Percentiles rank a stretch among this genome's conserved stretches.
phyloP scores from a whole-genome alignment of 2,797 vertebrate genomes.

The Silurus lanzhouensis region DNA sequence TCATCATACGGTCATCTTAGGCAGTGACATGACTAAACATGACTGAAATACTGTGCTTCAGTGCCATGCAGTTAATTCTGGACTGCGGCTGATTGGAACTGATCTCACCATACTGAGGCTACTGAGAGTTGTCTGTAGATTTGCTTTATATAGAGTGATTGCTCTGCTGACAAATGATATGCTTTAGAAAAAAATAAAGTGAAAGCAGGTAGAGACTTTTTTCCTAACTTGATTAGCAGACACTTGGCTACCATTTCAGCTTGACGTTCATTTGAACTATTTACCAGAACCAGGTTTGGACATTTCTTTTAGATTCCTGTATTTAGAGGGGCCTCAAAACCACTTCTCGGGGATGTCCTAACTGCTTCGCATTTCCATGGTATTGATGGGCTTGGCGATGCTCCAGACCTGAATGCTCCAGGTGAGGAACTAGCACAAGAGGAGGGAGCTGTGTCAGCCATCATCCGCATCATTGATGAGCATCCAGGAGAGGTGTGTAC shows the following conservation, averaged over 20 bases:
- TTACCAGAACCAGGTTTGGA: not conserved
- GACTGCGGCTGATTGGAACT: too few species aligned
- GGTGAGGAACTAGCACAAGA: slow-evolving; percentile 68
- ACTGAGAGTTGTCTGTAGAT: not conserved
- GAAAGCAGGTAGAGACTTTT: not conserved
- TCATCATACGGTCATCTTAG: too few species aligned
- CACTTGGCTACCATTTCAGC: not conserved
- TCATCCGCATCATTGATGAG: slow-evolving; percentile 74
- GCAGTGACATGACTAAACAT: too few species aligned
- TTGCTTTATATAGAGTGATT: not conserved
- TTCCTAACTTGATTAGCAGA: not conserved
- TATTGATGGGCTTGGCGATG: slow-evolving; percentile 75
- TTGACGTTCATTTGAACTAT: not conserved
- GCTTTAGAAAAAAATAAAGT: not conserved
- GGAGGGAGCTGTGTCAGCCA: slow-evolving; percentile 71
- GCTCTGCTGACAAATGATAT: not conserved
- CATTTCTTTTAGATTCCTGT: slow-evolving; percentile 73
- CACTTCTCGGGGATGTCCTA: slow-evolving; percentile 65
- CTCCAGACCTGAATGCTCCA: slow-evolving; percentile 70
- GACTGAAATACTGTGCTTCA: too few species aligned
- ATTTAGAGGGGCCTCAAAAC: slow-evolving; percentile 69
- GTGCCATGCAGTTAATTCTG: too few species aligned
- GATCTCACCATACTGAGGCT: not conserved
- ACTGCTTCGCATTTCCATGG: slow-evolving; percentile 69
- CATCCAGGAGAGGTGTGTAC: slow-evolving; percentile 72